phyloP scores from a whole-genome alignment of 2,113 vertebrate genomes.

The Spermophilus dauricus region DNA sequence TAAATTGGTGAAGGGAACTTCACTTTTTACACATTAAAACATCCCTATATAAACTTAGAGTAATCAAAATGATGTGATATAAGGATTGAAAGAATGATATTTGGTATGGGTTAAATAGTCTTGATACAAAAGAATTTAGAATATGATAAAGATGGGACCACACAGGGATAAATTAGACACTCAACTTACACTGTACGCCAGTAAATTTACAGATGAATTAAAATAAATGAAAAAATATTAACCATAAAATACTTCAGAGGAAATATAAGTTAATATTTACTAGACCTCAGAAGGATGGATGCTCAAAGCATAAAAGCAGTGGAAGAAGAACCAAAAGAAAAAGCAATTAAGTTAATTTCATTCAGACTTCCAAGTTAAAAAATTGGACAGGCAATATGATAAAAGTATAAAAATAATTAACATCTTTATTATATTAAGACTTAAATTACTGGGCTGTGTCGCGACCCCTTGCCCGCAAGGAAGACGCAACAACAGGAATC shows the following conservation, averaged over 20 bases:
- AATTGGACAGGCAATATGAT: background rate
- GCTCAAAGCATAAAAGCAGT: conserved; percentile 6
- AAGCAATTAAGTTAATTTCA: background rate
- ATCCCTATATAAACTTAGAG: background rate
- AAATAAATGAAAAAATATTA: background rate
- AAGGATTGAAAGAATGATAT: conserved; percentile 6
- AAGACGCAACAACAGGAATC: too few species aligned
- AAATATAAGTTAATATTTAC: conserved; percentile 10
- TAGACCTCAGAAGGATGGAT: conserved; percentile 9
- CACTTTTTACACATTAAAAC: conserved; percentile 4
- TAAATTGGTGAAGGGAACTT: background rate
- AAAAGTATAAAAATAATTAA: background rate
- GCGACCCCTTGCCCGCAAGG: too few species aligned
- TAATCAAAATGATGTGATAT: background rate
- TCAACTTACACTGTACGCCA: background rate
- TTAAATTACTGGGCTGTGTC: background rate
- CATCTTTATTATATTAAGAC: conserved; percentile 24
- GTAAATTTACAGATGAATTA: conserved; percentile 9
- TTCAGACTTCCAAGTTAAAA: background rate
- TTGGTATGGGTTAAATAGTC: background rate
- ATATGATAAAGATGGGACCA: background rate
- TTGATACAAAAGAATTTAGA: conserved; percentile 45
- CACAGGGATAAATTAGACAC: background rate
- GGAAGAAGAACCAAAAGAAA: conserved; percentile 18
- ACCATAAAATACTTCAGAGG: conserved; percentile 28